Base-by-base conservation (phyloP, 2,797 vertebrate genomes). In the Coregonus sp. region DNA sequence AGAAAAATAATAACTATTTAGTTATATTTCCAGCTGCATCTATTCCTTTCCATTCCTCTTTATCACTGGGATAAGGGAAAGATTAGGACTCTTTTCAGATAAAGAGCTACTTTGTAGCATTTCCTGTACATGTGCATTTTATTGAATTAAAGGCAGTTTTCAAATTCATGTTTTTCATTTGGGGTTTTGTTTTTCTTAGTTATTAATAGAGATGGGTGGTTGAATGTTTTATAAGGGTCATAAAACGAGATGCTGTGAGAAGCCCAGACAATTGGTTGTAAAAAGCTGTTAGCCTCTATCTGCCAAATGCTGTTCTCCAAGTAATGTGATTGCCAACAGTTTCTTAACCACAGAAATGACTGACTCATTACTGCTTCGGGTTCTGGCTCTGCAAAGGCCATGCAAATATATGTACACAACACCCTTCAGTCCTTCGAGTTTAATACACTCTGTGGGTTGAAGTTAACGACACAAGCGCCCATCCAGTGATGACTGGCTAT, bases 271-370 rank as follows among this genome's bases (percentile, higher is more conserved):
- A 88, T 84, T 87, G 87, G 82, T 86, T 81, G 86, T 91, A 89
- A 91, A 63, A 93, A 83, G 75, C 78, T 75, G 70, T 78, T 80
- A 75, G 77, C 82, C 83, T 87, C 79, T 81, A 79, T 75, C 87
- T 90, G 92, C 91, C 92, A 94, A 93, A 90, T 54, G 77, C 86
- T 80, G 84, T 86, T 91, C 79, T 86, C 74, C 77, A 84, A 89
- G 86, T 80, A 83, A 79, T 78, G 75, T 82, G 73, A 84, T 70
- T 85, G 90, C 88, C 88, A 92, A 74, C 82, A 78, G 77, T 56
- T 87, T 88, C 81, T 89, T 87, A 90, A 91, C 84, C 82, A 84
- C 82, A 85, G 78, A 88, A 90, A 87, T 72, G 70, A 84, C 83
- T 88, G 85, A 88, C 78, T 89, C 81, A 87, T 80, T 85, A 84